These are phyloP conservation scores for Bombus pascuorum DNA, from an alignment of 1,140 invertebrate species.

Conservation along the genomic window DNA sequence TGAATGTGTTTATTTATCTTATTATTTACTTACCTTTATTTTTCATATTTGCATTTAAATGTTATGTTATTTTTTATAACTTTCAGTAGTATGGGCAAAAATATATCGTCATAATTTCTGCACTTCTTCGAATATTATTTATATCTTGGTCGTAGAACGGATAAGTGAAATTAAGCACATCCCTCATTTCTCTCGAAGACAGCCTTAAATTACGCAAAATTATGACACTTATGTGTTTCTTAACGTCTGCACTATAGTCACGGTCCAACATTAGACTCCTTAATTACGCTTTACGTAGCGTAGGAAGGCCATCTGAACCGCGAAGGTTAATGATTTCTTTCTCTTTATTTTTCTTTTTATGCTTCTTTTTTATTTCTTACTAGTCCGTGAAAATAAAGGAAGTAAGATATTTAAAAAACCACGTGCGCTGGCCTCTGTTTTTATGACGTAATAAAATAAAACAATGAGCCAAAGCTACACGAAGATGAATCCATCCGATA, in stretches of 20 bases:
- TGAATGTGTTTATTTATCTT: neutral
- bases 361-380: neutral
- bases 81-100: too few relatives aligned
- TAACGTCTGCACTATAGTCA: too few relatives aligned
- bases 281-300: conserved; percentile 19
- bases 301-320: conserved; percentile 18
- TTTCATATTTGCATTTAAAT: neutral
- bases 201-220: conserved; percentile 12
- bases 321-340: conserved; percentile 28
- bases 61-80: too few relatives aligned
- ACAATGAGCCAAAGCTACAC: neutral
- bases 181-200: neutral
- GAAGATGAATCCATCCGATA: neutral
- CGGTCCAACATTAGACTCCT: neutral
- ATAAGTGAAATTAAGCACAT: neutral
- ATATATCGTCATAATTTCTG: too few relatives aligned
- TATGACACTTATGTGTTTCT: conserved; percentile 8
- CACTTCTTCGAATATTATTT: too few relatives aligned
- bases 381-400: too few relatives aligned
- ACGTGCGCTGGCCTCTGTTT: neutral
- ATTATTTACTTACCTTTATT: neutral
- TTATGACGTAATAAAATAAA: conserved; percentile 7
- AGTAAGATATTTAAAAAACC: neutral
- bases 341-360: neutral
- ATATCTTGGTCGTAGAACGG: too few relatives aligned